phyloP scores from a whole-genome alignment of 2,888 invertebrate genomes.

The Tinea trinotella region DNA sequence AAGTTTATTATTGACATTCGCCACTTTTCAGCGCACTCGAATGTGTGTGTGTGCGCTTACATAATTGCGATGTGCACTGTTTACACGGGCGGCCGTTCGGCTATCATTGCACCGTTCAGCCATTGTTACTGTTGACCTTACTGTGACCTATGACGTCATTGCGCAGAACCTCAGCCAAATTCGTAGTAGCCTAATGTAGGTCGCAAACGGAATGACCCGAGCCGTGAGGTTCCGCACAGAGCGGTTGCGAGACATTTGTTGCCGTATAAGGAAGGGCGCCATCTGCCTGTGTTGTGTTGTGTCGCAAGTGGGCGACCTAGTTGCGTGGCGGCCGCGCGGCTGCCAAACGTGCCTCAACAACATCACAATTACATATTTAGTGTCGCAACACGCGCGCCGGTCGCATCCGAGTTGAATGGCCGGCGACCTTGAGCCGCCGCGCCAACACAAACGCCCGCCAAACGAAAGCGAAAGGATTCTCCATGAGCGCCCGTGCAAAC shows the following conservation, averaged over 20 bases:
- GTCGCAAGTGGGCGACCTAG: constrained; percentile 65
- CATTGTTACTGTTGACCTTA: background rate
- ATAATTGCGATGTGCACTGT: constrained; percentile 36
- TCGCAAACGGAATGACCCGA: background rate
- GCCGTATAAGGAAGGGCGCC: constrained; percentile 65
- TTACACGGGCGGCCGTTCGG: constrained; percentile 8
- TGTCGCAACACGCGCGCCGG: constrained; percentile 62
- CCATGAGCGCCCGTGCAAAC: too few relatives aligned
- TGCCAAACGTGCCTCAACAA: constrained; percentile 63
- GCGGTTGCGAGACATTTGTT: background rate
- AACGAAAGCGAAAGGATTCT: constrained; percentile 63
- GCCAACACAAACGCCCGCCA: constrained; percentile 29
- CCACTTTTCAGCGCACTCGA: constrained; percentile 30
- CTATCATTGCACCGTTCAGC: too few relatives aligned
- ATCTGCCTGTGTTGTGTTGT: constrained; percentile 57
- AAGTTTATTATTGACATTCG: constrained; percentile 69
- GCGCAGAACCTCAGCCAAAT: background rate
- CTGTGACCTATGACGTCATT: background rate
- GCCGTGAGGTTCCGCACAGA: background rate
- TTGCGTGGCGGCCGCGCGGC: constrained; percentile 58
- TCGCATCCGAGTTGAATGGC: constrained; percentile 73
- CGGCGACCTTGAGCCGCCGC: constrained; percentile 68
- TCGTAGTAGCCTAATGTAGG: background rate
- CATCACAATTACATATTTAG: constrained; percentile 70
- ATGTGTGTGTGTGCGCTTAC: background rate